Evolutionary conservation across 2,888 invertebrate species (phyloP).

Genomic region (Acanthosepion lycidas): DNA sequence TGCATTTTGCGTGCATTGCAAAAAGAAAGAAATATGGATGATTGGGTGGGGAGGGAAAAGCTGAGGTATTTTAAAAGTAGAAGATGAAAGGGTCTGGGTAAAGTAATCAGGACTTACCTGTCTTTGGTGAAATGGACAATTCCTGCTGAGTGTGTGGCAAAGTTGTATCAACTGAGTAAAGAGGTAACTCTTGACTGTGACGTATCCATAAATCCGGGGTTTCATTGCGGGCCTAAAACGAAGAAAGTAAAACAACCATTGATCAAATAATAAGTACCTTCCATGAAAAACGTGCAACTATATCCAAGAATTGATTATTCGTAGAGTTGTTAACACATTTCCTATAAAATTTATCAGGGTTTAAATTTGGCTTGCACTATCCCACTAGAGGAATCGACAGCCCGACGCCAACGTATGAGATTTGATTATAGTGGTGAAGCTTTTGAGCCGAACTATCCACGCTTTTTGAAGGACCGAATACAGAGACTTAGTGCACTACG

Average conservation of each 20-base stretch:
- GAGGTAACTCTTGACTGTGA: slow-evolving; percentile 37
- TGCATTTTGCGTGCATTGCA: neutral
- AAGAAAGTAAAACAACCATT: neutral
- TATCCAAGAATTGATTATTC: no score
- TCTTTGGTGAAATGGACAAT: neutral
- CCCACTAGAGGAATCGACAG: no score
- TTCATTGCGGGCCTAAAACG: neutral
- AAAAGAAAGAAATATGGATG: neutral
- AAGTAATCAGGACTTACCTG: slow-evolving; percentile 34
- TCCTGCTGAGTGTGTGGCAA: neutral
- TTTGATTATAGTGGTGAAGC: no score
- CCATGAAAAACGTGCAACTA: no score
- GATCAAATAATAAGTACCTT: neutral
- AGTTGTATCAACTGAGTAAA: slow-evolving; percentile 14
- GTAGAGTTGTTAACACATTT: no score
- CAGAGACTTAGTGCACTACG: no score
- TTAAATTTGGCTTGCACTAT: no score
- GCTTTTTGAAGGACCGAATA: no score
- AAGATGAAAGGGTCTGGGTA: neutral
- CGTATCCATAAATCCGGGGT: slow-evolving; percentile 35
- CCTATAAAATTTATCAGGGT: no score
- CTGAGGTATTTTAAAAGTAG: no score
- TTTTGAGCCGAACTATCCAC: no score
- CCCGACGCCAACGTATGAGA: no score
- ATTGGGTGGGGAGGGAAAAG: neutral